Percentiles rank a stretch among this genome's conserved stretches.
Conservation (phyloP, 2,888 invertebrate genomes). For the Ennomos fuscantarius region DNA sequence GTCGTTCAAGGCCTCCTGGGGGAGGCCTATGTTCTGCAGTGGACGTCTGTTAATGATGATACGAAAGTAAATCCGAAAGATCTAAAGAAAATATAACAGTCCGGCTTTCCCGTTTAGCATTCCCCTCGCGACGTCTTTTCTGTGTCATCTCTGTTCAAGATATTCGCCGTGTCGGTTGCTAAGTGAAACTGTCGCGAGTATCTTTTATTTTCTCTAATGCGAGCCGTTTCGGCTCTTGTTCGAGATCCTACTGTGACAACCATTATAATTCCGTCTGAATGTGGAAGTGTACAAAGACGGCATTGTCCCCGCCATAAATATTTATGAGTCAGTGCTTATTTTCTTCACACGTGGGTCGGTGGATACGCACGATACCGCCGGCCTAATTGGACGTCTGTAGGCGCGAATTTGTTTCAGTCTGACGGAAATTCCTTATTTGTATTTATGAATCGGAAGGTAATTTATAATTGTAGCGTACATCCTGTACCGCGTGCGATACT, state of each 20-base stretch:
- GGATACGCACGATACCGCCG: conserved; percentile 79
- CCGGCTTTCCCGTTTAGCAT: conserved; percentile 58
- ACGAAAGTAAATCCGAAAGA: conserved; percentile 57
- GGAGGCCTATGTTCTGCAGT: too few relatives aligned
- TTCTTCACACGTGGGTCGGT: conserved; percentile 78
- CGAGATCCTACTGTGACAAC: conserved; percentile 79
- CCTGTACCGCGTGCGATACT: conserved; percentile 40
- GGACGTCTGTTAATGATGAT: too few relatives aligned
- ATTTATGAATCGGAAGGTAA: conserved; percentile 43
- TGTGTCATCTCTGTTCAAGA: conserved; percentile 69
- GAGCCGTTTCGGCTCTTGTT: conserved; percentile 80
- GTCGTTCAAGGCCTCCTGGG: too few relatives aligned
- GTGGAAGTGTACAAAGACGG: conserved; percentile 79
- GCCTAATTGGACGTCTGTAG: conserved; percentile 77
- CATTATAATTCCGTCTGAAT: conserved; percentile 82
- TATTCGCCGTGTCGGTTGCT: conserved; percentile 76
- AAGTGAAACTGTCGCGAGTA: conserved; percentile 74
- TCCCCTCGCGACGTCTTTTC: conserved; percentile 61
- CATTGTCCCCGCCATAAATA: conserved; percentile 80
- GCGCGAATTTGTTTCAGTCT: conserved; percentile 75
- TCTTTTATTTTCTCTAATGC: conserved; percentile 79
- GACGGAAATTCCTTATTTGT: conserved; percentile 60
- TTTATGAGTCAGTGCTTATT: conserved; percentile 81
- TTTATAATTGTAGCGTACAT: conserved; percentile 44
- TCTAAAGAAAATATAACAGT: conserved; percentile 41